A percentile compares a stretch with the other conserved stretches of the same genome.
Evolutionary conservation across 2,888 invertebrate genomes (phyloP).

Genomic region (Sepiola atlantica): DNA sequence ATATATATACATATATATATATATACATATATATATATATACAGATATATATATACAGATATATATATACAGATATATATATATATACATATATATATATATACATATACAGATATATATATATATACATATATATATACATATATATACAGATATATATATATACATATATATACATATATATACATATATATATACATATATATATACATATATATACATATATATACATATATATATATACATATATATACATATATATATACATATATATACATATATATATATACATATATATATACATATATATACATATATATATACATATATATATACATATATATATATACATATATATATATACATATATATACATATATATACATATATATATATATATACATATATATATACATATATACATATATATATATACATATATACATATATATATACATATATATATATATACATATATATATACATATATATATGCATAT

Average conservation of each 20-base stretch:
- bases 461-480: neutral
- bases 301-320: neutral
- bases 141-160: neutral
- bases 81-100: too few species aligned
- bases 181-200: neutral
- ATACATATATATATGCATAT: neutral
- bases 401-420: too few species aligned
- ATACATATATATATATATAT: too few species aligned
- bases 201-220: neutral
- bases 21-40: neutral
- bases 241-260: too few species aligned
- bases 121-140: too few species aligned
- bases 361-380: too few species aligned
- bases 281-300: too few species aligned
- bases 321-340: neutral
- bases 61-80: neutral
- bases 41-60: neutral
- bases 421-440: too few species aligned
- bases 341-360: neutral
- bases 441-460: too few species aligned
- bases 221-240: too few species aligned
- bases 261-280: too few species aligned
- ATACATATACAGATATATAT: too few species aligned
- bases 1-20: neutral
- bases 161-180: neutral